A percentile compares a stretch with the other conserved stretches of the same genome.
Conservation (phyloP, 2,888 invertebrate species). For the Rugalucina vietnamica region DNA sequence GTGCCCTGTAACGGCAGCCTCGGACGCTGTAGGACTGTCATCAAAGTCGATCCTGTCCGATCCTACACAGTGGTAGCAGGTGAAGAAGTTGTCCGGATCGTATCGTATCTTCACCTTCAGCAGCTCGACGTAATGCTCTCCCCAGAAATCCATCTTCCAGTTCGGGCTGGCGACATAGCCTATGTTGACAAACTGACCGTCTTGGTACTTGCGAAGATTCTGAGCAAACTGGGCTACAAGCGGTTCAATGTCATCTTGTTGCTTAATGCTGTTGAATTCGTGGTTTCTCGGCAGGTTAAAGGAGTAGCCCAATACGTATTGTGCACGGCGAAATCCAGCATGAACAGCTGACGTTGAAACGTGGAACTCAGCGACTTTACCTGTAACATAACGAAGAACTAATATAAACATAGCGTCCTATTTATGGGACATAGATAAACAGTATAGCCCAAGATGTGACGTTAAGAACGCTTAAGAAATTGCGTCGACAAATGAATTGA, state of each 20-base stretch:
- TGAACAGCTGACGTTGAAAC: background rate
- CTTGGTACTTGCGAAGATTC: slow-evolving; percentile 47
- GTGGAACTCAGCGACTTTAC: background rate
- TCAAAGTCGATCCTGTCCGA: slow-evolving; percentile 48
- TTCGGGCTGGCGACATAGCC: slow-evolving; percentile 59
- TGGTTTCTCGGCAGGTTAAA: background rate
- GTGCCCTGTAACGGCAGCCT: background rate
- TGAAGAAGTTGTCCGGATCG: slow-evolving; percentile 70
- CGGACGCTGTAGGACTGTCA: background rate
- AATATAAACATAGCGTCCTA: background rate
- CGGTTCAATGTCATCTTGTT: background rate
- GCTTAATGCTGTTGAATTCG: background rate
- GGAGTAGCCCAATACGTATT: background rate
- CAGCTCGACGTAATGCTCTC: slow-evolving; percentile 64
- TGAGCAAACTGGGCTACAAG: background rate
- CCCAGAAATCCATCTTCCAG: slow-evolving; percentile 74
- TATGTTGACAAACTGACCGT: slow-evolving; percentile 69
- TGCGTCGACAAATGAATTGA: too few species aligned
- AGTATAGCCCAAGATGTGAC: too few species aligned
- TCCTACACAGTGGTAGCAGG: slow-evolving; percentile 72
- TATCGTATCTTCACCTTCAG: slow-evolving; percentile 65
- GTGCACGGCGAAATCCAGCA: background rate
- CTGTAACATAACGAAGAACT: background rate
- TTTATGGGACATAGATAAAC: too few species aligned
- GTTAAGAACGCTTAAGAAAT: too few species aligned